Percentiles rank a stretch among this genome's conserved stretches.
These are phyloP conservation scores for Andinoacara biseriatus DNA, from an alignment of 2,113 vertebrate species.

Conservation along the genomic window DNA sequence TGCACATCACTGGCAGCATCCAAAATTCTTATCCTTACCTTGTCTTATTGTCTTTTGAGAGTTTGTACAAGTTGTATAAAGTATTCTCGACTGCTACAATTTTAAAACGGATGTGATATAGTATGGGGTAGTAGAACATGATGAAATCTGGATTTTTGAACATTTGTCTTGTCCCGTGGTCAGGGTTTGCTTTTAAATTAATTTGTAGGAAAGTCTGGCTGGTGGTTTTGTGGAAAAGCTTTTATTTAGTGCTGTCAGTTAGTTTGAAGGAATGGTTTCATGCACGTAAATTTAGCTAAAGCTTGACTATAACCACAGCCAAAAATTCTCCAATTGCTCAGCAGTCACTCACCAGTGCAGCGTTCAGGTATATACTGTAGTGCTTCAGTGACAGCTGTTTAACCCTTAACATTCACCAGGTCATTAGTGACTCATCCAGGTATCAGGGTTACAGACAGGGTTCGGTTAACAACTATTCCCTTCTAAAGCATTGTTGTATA, in stretches of 20 bases:
- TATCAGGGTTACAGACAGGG: background rate
- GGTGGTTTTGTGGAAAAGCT: background rate
- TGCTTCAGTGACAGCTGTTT: background rate
- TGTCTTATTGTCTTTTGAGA: constrained; percentile 51
- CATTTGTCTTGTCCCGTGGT: background rate
- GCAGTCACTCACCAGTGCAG: background rate
- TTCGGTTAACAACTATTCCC: background rate
- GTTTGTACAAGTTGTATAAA: constrained; percentile 30
- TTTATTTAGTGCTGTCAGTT: background rate
- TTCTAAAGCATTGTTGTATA: background rate
- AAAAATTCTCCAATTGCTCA: background rate
- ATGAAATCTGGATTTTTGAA: background rate
- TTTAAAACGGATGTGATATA: constrained; percentile 21
- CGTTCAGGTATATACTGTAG: background rate
- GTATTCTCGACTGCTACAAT: constrained; percentile 39
- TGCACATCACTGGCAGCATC: constrained; percentile 30
- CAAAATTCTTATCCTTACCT: constrained; percentile 39
- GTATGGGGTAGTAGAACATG: background rate
- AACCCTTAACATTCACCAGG: background rate
- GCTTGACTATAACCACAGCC: background rate
- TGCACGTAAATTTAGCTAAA: background rate
- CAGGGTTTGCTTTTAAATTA: background rate
- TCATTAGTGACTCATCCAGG: background rate
- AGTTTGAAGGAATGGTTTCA: background rate
- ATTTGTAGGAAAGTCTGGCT: background rate